These are phyloP conservation scores for Synaphobranchus kaupii DNA, from an alignment of 2,797 vertebrate species.

Conservation along the genomic window DNA sequence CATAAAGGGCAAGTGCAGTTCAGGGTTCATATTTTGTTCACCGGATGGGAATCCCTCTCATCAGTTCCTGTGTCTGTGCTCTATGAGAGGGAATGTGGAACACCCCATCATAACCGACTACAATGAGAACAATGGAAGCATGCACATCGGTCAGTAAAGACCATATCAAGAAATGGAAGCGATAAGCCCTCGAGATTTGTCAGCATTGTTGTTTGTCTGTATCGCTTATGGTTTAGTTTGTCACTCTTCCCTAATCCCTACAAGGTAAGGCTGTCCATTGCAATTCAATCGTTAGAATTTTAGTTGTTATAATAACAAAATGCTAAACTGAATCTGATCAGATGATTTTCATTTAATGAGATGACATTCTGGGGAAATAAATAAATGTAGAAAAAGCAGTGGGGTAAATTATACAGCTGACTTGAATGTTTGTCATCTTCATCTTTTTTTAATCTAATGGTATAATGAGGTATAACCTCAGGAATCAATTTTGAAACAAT, in stretches of 20 bases:
- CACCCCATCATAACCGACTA: background rate
- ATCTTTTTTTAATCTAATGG: background rate
- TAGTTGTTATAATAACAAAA: background rate
- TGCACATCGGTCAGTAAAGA: background rate
- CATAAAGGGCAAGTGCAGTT: constrained; percentile 71
- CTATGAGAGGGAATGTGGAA: background rate
- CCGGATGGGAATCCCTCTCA: constrained; percentile 22
- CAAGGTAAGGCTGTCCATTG: background rate
- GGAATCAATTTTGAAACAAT: too few species aligned
- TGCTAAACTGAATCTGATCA: background rate
- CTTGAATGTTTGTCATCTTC: background rate
- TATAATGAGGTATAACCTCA: background rate
- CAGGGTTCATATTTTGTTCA: constrained; percentile 75
- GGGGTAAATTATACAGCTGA: background rate
- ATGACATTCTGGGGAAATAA: background rate
- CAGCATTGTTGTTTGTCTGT: background rate
- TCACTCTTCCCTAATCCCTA: background rate
- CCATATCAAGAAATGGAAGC: background rate
- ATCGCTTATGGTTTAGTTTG: background rate
- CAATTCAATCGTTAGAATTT: background rate
- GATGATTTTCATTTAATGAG: background rate
- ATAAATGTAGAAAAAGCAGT: background rate
- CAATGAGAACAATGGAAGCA: background rate
- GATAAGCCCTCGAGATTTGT: too few species aligned
- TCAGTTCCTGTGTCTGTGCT: background rate